These are phyloP conservation scores for Mesocricetus auratus DNA, from an alignment of 2,113 vertebrate genomes.

Conservation along the genomic window DNA sequence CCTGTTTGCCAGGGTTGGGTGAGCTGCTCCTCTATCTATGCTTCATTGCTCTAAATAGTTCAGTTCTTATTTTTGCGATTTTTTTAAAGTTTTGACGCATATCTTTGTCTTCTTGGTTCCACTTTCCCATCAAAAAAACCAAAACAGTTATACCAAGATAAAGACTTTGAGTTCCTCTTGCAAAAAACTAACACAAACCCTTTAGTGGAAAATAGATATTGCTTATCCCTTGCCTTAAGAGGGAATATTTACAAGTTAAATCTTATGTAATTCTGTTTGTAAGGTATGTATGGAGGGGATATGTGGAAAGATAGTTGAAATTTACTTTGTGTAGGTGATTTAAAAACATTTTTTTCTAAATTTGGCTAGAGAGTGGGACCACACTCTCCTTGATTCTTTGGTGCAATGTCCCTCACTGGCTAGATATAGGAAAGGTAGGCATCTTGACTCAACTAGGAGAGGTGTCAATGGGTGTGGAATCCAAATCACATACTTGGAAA, in stretches of 20 bases:
- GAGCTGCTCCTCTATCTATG: not conserved
- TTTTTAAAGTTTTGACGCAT: not conserved
- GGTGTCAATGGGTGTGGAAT: constrained; percentile 15
- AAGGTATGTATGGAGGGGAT: not conserved
- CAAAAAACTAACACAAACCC: not conserved
- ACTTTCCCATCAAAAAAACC: not conserved
- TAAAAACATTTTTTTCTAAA: not conserved
- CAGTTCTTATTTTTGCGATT: not conserved
- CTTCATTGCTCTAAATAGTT: not conserved
- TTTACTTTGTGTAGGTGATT: not conserved
- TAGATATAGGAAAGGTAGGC: not conserved
- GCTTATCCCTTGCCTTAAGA: not conserved
- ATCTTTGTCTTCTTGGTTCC: not conserved
- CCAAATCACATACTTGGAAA: constrained; percentile 20
- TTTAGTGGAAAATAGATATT: constrained; percentile 1
- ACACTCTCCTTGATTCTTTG: not conserved
- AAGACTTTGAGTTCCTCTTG: not conserved
- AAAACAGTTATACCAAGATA: constrained; percentile 12
- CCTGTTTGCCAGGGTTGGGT: not conserved
- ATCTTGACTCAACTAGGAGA: not conserved
- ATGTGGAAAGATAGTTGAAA: not conserved
- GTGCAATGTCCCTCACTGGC: not conserved
- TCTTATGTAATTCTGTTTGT: not conserved
- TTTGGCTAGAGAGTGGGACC: not conserved
- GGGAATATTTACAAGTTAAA: constrained; percentile 11